Evolutionary conservation across 2,888 invertebrate genomes (phyloP).

Genomic region (Troilus luridus): DNA sequence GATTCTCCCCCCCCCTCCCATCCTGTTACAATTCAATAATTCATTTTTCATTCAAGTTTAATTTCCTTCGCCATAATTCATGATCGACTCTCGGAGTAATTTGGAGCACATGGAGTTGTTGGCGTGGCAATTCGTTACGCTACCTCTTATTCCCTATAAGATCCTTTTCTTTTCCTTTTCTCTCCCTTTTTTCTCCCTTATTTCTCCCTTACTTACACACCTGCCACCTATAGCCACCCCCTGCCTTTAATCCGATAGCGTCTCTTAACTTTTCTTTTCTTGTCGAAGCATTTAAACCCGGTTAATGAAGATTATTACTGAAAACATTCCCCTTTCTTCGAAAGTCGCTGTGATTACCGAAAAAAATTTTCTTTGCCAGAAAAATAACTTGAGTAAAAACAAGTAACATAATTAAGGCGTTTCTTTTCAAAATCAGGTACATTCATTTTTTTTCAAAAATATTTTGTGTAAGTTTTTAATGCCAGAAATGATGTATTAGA

Average conservation of each 20-base stretch:
- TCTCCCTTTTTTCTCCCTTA: slow-evolving; percentile 1
- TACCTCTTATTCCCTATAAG: slow-evolving; percentile 35
- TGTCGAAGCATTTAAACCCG: slow-evolving; percentile 40
- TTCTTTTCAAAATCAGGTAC: no score
- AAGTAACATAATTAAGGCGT: no score
- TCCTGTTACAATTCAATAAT: slow-evolving; percentile 64
- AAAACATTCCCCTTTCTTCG: neutral
- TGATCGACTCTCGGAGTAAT: slow-evolving; percentile 61
- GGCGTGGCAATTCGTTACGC: slow-evolving; percentile 64
- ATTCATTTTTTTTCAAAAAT: no score
- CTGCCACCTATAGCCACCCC: slow-evolving; percentile 52
- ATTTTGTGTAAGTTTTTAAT: no score
- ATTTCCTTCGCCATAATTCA: slow-evolving; percentile 66
- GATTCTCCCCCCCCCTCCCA: neutral
- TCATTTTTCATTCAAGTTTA: slow-evolving; percentile 66
- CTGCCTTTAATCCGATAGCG: neutral
- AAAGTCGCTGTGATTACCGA: neutral
- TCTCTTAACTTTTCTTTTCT: neutral
- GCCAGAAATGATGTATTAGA: no score
- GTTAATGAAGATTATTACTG: slow-evolving; percentile 50
- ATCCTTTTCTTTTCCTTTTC: slow-evolving; percentile 12
- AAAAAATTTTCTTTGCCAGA: neutral
- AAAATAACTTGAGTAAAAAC: no score
- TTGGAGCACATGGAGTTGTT: slow-evolving; percentile 63
- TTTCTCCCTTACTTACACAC: slow-evolving; percentile 17